Evolutionary conservation across 53 echinoderm and acorn worm genomes (phyloP).

Genomic region (Temnopleurus reevesii): DNA sequence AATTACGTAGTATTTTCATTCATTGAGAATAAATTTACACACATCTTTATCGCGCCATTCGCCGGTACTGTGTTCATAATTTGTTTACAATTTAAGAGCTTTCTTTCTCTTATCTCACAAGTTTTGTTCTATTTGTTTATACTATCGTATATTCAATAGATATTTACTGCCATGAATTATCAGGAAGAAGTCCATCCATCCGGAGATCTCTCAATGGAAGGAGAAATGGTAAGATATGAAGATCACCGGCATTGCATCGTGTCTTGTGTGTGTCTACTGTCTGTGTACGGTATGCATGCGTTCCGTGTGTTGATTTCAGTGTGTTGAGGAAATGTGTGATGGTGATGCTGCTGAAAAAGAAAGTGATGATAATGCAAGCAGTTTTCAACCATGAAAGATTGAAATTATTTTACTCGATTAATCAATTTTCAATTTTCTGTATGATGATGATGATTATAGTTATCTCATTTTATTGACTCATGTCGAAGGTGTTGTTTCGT

Average conservation of each 20-base stretch:
- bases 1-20: too few relatives aligned
- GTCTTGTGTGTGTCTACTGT: neutral
- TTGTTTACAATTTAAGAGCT: neutral
- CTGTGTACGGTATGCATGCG: neutral
- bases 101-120: neutral
- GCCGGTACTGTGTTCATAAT: neutral
- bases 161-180: neutral
- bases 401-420: too few relatives aligned
- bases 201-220: neutral
- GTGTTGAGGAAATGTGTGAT: neutral
- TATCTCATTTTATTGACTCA: too few relatives aligned
- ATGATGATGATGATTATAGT: too few relatives aligned
- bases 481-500: too few relatives aligned
- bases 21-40: too few relatives aligned
- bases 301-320: neutral
- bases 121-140: neutral
- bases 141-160: neutral
- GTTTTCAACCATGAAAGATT: neutral
- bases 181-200: conserved; percentile 51
- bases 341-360: neutral
- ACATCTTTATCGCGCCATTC: too few relatives aligned
- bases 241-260: neutral
- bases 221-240: conserved; percentile 13
- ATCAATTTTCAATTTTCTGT: too few relatives aligned
- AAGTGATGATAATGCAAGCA: neutral